These are phyloP conservation scores for Phocoena phocoena DNA, from an alignment of 2,113 vertebrate species.

Conservation along the genomic window DNA sequence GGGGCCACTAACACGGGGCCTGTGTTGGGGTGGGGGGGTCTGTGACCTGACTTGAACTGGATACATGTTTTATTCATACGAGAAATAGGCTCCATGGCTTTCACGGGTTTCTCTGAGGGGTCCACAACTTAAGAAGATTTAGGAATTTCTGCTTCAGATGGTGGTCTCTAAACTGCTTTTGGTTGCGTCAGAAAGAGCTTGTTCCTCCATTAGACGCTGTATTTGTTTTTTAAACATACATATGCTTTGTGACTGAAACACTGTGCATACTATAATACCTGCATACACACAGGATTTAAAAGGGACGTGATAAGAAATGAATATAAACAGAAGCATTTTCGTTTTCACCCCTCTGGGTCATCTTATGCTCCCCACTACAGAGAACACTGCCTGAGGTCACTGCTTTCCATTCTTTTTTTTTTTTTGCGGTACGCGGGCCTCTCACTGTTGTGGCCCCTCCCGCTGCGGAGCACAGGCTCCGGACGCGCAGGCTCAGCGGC, in stretches of 20 bases:
- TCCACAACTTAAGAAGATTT: background rate
- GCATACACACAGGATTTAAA: background rate
- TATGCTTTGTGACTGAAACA: background rate
- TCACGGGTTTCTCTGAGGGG: background rate
- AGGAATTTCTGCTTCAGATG: background rate
- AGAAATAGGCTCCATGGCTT: background rate
- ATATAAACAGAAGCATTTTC: background rate
- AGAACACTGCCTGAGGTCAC: background rate
- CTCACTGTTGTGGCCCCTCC: too few relatives aligned
- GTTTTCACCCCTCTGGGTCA: background rate
- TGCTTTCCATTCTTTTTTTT: background rate
- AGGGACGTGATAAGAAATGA: background rate
- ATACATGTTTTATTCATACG: background rate
- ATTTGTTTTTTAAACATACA: background rate
- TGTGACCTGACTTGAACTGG: background rate
- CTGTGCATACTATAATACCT: background rate
- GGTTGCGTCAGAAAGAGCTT: background rate
- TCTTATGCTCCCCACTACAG: background rate
- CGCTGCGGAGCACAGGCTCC: too few relatives aligned
- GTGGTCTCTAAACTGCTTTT: background rate
- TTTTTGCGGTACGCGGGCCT: too few relatives aligned
- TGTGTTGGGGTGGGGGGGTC: background rate
- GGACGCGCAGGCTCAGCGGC: too few relatives aligned
- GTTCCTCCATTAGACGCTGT: background rate
- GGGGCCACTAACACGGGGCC: accelerated